phyloP scores from a whole-genome alignment of 2,113 vertebrate genomes.

The Tachuris rubrigastra region DNA sequence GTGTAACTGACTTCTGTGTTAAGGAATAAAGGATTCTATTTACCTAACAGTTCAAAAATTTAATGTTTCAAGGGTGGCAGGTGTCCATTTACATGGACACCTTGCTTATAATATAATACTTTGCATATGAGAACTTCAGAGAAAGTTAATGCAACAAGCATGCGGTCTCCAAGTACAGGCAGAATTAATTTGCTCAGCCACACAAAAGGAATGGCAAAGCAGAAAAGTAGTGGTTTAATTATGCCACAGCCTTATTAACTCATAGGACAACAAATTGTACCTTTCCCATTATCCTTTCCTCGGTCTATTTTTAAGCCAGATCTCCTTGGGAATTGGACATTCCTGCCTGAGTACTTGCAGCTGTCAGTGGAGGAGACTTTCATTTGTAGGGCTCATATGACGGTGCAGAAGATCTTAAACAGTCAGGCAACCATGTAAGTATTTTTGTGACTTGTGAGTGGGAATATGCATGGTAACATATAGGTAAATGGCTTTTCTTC shows the following conservation, averaged over 20 bases:
- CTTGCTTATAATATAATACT: background rate
- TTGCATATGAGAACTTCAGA: background rate
- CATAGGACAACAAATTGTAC: background rate
- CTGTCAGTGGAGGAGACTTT: background rate
- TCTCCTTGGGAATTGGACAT: background rate
- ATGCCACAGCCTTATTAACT: background rate
- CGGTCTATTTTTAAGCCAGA: background rate
- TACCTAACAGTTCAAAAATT: background rate
- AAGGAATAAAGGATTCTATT: background rate
- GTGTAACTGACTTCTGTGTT: background rate
- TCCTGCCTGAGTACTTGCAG: background rate
- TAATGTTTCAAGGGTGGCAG: background rate
- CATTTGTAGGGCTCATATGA: background rate
- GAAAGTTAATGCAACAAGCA: background rate
- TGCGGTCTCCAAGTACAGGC: background rate
- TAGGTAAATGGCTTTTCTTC: background rate
- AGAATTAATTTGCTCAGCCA: background rate
- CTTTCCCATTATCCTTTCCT: background rate
- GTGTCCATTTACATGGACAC: background rate
- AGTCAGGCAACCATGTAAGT: background rate
- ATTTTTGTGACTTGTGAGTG: background rate
- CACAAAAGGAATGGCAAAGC: background rate
- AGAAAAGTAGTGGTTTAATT: slow-evolving; percentile 2
- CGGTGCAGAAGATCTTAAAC: background rate
- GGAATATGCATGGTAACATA: background rate